These are phyloP conservation scores for Meiosimyza platycephala DNA, from an alignment of 2,888 invertebrate species.

Conservation along the genomic window DNA sequence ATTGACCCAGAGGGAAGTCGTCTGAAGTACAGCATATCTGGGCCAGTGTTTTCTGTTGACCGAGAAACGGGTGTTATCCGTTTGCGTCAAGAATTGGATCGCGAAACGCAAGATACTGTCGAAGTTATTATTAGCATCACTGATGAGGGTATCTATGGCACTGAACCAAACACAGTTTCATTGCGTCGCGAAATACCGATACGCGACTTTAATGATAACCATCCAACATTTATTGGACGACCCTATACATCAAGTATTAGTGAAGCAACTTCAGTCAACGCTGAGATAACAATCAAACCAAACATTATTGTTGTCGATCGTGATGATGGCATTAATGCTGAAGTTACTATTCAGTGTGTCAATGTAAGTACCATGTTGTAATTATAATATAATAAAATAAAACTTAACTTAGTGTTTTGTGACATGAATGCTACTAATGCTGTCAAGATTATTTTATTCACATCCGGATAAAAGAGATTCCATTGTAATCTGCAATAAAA, in stretches of 20 bases:
- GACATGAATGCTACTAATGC: too few species aligned
- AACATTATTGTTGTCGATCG: slow-evolving; percentile 77
- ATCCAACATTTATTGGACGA: slow-evolving; percentile 78
- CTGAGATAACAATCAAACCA: slow-evolving; percentile 71
- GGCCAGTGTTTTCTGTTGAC: slow-evolving; percentile 84
- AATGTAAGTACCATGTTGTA: slow-evolving; percentile 61
- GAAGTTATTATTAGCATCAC: slow-evolving; percentile 87
- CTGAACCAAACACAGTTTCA: slow-evolving; percentile 83
- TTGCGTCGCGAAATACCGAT: slow-evolving; percentile 81
- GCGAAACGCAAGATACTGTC: slow-evolving; percentile 76
- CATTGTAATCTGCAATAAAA: too few species aligned
- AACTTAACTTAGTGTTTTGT: too few species aligned
- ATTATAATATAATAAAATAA: not conserved
- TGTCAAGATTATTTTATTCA: too few species aligned
- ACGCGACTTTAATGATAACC: slow-evolving; percentile 84
- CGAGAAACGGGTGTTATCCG: slow-evolving; percentile 80
- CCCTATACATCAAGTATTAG: slow-evolving; percentile 80
- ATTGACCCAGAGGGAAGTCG: slow-evolving; percentile 80
- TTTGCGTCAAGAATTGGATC: slow-evolving; percentile 76
- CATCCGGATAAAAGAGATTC: too few species aligned
- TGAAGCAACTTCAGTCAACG: slow-evolving; percentile 76
- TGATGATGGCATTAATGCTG: slow-evolving; percentile 80
- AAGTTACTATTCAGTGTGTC: slow-evolving; percentile 75
- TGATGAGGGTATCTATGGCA: slow-evolving; percentile 77
- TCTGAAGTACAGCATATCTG: slow-evolving; percentile 82